phyloP scores from a whole-genome alignment of 37 sponge, comb jelly and placozoan species.

The Ianthella basta region DNA sequence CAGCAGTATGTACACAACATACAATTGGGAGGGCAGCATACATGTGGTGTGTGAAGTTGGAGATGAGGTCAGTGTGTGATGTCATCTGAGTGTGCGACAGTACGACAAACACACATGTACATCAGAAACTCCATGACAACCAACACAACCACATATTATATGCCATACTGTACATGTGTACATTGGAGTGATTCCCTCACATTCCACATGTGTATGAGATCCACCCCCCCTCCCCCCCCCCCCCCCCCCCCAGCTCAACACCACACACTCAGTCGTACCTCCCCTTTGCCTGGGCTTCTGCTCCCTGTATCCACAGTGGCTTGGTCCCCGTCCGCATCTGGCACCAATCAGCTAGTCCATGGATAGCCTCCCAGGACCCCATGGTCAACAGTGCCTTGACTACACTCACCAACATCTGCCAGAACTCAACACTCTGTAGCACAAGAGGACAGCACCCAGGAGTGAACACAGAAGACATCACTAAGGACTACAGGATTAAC shows the following conservation, averaged over 20 bases:
- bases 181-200: no score
- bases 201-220: background rate
- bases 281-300: constrained; percentile 76
- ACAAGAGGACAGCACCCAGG: background rate
- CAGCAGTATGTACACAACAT: background rate
- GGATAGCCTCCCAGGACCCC: constrained; percentile 77
- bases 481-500: no score
- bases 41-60: no score
- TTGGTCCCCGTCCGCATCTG: constrained; percentile 40
- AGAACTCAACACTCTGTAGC: constrained; percentile 63
- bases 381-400: constrained; percentile 69
- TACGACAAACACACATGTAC: no score
- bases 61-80: no score
- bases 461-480: no score
- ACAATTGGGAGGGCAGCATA: no score
- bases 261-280: constrained; percentile 28
- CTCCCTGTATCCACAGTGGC: constrained; percentile 68
- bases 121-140: no score
- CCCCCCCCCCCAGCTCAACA: background rate
- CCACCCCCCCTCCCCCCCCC: background rate
- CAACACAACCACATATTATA: no score
- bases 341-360: constrained; percentile 75
- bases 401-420: constrained; percentile 72
- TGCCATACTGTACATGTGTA: no score
- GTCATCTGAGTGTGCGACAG: no score